Base-by-base conservation (phyloP, 1,140 invertebrate species). In the Ctenoplectra terminalis region DNA sequence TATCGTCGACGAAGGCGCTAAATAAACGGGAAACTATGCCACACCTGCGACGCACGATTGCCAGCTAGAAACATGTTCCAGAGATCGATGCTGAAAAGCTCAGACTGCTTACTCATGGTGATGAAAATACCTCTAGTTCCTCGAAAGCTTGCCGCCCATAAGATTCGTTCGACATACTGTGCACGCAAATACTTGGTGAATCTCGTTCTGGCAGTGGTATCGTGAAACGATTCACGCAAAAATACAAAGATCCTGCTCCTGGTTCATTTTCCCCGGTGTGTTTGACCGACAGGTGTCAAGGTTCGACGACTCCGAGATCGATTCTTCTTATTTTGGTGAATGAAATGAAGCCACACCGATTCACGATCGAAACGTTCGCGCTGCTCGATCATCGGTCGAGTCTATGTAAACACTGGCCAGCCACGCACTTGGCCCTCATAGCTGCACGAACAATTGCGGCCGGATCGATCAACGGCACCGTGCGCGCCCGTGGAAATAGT, bases 291-390 rank as follows among this genome's bases (percentile, higher is more conserved):
- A 46, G 69, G 64, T 75, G 63, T 23, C 43, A 72, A 48, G 34
- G 67, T 71, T 70, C 31, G 40, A 73, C 29, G 15, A 31, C 40
- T 70, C 60, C 34, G 31, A 31, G 29, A 82, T 72, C 74, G 85
- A 81, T 85, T 60, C 50, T 82, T 40, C 34, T 46, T 52, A 29
- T 67, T 54, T 23, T 37, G 4, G 11, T 0, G 61, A 43, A 77
- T 37, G 67, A 29, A 87, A 86, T 83, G 75, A 86, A 80, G 84
- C 83, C 85, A 86, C 31, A 48, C 37, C 40, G 40, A 74, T 72
- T 75, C 50, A 64, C 60, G 61, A 87, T 83, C 70, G 52, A 60
- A 72, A 72, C 69, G 66, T 70, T 15, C 64, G 75, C 61, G 83
- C 54, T 58, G 58, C 37, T 17, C 77, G 72, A 85, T 69, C 50